Conservation (phyloP, 2,888 invertebrate species). For the Calliopum simillimum region DNA sequence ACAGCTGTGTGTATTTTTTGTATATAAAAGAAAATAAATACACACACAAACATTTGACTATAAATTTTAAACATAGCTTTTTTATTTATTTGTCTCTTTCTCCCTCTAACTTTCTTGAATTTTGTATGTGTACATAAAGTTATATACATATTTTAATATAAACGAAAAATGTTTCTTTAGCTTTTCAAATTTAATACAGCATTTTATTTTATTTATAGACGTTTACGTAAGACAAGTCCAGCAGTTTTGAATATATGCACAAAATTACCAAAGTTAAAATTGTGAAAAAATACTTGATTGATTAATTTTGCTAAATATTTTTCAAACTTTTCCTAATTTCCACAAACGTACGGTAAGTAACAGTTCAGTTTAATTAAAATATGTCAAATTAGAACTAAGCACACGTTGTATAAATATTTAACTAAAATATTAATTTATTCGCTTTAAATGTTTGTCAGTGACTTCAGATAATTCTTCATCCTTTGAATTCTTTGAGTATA, state of each 20-base stretch:
- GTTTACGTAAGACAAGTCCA: slow-evolving; percentile 58
- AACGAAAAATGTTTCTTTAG: slow-evolving; percentile 6
- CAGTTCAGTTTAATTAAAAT: not conserved
- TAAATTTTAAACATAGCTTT: too few relatives aligned
- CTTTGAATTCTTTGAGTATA: too few relatives aligned
- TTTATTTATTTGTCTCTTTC: not conserved
- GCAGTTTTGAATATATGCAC: slow-evolving; percentile 17
- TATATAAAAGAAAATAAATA: too few relatives aligned
- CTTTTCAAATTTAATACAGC: slow-evolving; percentile 24
- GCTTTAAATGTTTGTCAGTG: too few relatives aligned
- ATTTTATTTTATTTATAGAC: slow-evolving; percentile 56
- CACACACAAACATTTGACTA: too few relatives aligned
- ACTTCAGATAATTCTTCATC: too few relatives aligned
- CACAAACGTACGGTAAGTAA: not conserved
- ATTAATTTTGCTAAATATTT: not conserved
- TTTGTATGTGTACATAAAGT: slow-evolving; percentile 4
- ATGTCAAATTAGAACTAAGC: not conserved
- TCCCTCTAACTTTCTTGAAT: not conserved
- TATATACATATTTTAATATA: not conserved
- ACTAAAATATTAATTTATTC: too few relatives aligned
- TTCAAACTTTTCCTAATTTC: too few relatives aligned
- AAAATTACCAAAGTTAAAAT: not conserved
- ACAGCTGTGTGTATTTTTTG: too few relatives aligned
- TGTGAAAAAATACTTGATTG: not conserved
- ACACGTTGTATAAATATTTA: too few relatives aligned